A percentile compares a stretch with the other conserved stretches of the same genome.
Evolutionary conservation across 2,888 invertebrate genomes (phyloP).

Genomic region (Xestia ashworthii): DNA sequence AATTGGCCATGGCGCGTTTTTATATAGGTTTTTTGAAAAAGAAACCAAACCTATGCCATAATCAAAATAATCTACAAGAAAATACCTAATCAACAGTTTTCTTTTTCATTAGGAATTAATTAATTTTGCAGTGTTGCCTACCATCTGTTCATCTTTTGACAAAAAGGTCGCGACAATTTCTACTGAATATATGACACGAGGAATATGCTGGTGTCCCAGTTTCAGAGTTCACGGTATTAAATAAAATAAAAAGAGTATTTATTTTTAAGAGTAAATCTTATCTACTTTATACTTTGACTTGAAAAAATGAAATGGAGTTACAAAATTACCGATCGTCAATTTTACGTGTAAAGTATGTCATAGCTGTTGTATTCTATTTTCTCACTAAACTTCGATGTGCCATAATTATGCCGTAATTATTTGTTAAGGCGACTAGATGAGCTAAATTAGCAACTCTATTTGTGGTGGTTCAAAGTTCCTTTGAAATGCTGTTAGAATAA

Average conservation of each 20-base stretch:
- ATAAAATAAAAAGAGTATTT: not conserved
- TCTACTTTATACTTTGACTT: not conserved
- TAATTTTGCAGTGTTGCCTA: not conserved
- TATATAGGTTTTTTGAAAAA: not conserved
- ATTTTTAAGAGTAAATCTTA: no score
- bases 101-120: not conserved
- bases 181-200: not conserved
- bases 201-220: not conserved
- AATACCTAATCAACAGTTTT: not conserved
- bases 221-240: not conserved
- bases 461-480: no score
- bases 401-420: no score
- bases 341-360: not conserved
- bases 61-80: not conserved
- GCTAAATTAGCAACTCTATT: no score
- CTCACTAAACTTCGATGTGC: no score
- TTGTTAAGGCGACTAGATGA: no score
- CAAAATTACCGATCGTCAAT: not conserved
- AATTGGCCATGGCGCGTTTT: slow-evolving; percentile 8
- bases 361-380: no score
- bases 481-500: no score
- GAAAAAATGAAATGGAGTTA: not conserved
- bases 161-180: not conserved
- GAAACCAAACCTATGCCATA: not conserved
- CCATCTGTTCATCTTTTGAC: not conserved